Percentiles rank a stretch among this genome's conserved stretches.
These are phyloP conservation scores for Drosophila imparisetae DNA, from an alignment of 2,888 invertebrate genomes.

Conservation along the genomic window DNA sequence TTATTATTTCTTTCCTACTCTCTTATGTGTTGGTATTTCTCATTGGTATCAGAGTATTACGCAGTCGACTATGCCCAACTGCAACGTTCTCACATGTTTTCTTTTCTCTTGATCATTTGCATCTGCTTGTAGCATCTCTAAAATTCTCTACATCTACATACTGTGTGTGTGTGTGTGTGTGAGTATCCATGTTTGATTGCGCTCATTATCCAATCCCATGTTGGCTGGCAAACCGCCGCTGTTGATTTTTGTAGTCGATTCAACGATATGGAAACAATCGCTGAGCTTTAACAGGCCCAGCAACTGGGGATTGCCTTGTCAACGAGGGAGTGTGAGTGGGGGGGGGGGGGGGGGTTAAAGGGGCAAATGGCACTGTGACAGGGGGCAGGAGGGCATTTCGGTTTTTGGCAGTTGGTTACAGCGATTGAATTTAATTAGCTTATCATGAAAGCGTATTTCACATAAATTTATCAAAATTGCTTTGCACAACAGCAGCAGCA, in stretches of 20 bases:
- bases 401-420: constrained; percentile 79
- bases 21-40: not conserved
- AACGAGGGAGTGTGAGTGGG: constrained; percentile 3
- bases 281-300: constrained; percentile 58
- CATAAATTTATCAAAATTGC: constrained; percentile 81
- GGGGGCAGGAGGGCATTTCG: constrained; percentile 46
- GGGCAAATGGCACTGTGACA: constrained; percentile 1
- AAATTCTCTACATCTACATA: not conserved
- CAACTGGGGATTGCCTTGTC: constrained; percentile 29
- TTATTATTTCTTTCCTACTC: not conserved
- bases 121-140: not conserved
- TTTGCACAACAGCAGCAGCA: constrained; percentile 65
- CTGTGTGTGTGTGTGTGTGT: not conserved
- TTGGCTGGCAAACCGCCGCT: constrained; percentile 33
- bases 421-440: constrained; percentile 81
- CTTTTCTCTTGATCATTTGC: not conserved
- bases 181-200: constrained; percentile 13
- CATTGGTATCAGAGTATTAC: not conserved
- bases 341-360: not conserved
- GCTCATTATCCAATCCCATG: constrained; percentile 41
- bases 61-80: not conserved
- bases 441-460: constrained; percentile 81
- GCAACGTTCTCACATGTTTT: not conserved
- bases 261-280: constrained; percentile 76
- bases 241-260: constrained; percentile 59